Conservation (phyloP, 2,797 vertebrate species). For the Sebastes dallii region DNA sequence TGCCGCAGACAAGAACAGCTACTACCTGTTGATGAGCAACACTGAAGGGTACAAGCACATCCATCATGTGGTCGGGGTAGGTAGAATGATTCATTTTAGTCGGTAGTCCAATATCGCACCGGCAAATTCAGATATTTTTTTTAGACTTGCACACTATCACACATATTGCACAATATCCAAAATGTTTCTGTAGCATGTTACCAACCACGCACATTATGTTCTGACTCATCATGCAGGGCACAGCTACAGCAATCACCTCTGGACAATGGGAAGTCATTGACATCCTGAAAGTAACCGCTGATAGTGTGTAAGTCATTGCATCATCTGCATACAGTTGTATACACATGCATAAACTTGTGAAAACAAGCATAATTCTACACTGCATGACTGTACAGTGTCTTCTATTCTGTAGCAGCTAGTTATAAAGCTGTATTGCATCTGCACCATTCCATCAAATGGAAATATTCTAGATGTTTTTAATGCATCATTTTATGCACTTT, state of each 20-base stretch:
- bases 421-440: neutral
- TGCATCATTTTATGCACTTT: neutral
- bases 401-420: neutral
- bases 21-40: conserved; percentile 92
- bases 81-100: neutral
- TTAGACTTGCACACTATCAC: neutral
- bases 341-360: too few species aligned
- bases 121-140: neutral
- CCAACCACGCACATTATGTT: neutral
- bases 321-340: neutral
- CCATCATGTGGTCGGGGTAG: conserved; percentile 84
- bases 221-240: conserved; percentile 71
- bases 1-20: conserved; percentile 83
- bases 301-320: conserved; percentile 82
- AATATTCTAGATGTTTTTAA: neutral
- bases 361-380: neutral
- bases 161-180: neutral
- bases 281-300: conserved; percentile 86
- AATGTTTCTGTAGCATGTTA: neutral
- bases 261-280: conserved; percentile 92
- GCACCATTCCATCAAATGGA: neutral
- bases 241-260: conserved; percentile 76
- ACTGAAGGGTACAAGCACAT: conserved; percentile 90
- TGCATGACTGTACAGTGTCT: neutral
- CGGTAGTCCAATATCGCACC: too few species aligned